Conservation (phyloP, 1,140 invertebrate genomes). For the Saccostrea echinata region DNA sequence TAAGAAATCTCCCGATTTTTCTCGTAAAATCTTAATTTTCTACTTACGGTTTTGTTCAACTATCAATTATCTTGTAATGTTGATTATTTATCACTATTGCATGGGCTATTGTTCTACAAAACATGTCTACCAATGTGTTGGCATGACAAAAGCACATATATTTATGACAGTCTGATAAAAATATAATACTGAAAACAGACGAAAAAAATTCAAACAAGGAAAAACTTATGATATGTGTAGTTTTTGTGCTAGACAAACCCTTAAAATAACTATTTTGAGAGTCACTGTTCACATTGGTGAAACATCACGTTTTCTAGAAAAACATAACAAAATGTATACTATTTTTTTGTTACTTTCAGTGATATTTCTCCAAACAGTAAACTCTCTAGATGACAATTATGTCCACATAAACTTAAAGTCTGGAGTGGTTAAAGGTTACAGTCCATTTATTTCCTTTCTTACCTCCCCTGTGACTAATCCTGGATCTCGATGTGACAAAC, state of each 20-base stretch:
- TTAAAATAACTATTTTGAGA: not conserved
- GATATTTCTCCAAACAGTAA: not conserved
- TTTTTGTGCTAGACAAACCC: not conserved
- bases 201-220: slow-evolving; percentile 35
- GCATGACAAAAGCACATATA: slow-evolving; percentile 14
- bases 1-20: not conserved
- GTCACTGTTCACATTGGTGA: not conserved
- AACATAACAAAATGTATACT: not conserved
- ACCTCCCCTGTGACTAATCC: slow-evolving; percentile 61
- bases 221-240: not conserved
- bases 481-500: slow-evolving; percentile 67
- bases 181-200: slow-evolving; percentile 24
- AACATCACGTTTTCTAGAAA: not conserved
- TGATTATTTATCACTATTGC: slow-evolving; percentile 12
- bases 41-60: slow-evolving; percentile 22
- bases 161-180: slow-evolving; percentile 35
- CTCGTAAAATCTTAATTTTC: slow-evolving; percentile 9
- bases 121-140: slow-evolving; percentile 15
- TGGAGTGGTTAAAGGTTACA: slow-evolving; percentile 76
- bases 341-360: slow-evolving; percentile 7
- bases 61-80: slow-evolving; percentile 30
- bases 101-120: slow-evolving; percentile 1
- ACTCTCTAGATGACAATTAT: slow-evolving; percentile 57
- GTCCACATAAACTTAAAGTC: slow-evolving; percentile 73
- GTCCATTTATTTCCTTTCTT: slow-evolving; percentile 74